Conservation (phyloP, 2,888 invertebrate genomes). For the Stegana nigrithorax region DNA sequence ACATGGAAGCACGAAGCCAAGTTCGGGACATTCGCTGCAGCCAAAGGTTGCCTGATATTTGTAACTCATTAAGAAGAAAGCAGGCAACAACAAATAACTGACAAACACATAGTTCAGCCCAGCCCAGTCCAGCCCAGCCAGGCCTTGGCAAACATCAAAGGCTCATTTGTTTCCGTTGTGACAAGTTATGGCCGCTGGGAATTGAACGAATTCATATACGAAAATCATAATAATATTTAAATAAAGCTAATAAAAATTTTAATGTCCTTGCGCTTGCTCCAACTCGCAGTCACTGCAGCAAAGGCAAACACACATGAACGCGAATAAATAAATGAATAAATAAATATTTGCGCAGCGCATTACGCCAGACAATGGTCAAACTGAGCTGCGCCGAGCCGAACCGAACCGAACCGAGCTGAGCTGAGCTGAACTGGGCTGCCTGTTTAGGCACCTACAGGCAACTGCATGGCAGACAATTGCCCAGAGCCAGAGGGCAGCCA, state of each 20-base stretch:
- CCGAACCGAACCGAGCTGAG: conserved; percentile 33
- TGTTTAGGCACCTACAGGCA: no score
- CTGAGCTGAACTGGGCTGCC: no score
- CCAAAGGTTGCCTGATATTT: no score
- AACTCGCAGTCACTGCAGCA: no score
- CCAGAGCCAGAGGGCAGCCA: conserved; percentile 11
- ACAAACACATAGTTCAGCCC: not conserved
- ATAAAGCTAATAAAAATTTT: conserved; percentile 51
- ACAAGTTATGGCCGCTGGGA: not conserved
- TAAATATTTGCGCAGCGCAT: conserved; percentile 48
- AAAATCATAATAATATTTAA: conserved; percentile 33
- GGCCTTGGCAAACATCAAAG: not conserved
- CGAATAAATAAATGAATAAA: conserved; percentile 10
- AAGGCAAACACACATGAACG: not conserved
- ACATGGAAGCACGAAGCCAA: no score
- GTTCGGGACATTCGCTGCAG: no score
- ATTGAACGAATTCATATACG: conserved; percentile 4
- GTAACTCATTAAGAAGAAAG: conserved; percentile 49
- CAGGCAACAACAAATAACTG: no score
- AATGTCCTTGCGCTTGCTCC: conserved; percentile 31
- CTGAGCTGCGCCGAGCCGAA: not conserved
- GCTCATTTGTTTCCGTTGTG: not conserved
- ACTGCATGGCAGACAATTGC: no score
- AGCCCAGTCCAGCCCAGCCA: no score
- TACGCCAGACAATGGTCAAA: conserved; percentile 33